Percentiles rank a stretch among this genome's conserved stretches.
These are phyloP conservation scores for Phalloptychus januarius DNA, from an alignment of 2,797 vertebrate genomes.

Conservation along the genomic window DNA sequence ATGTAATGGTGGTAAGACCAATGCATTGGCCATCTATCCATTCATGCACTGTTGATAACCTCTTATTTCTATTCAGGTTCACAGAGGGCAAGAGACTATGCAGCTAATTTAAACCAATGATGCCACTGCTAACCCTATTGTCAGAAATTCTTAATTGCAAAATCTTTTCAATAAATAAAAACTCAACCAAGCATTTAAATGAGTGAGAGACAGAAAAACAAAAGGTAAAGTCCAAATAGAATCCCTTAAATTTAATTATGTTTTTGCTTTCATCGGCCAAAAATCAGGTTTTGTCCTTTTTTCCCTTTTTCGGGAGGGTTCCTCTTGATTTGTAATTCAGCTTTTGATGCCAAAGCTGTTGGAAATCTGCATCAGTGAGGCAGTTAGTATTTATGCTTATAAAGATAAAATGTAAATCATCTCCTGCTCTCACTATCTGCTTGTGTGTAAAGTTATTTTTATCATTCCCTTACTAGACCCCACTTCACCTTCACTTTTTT, in stretches of 20 bases:
- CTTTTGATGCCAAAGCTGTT: constrained; percentile 34
- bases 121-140: not conserved
- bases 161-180: not conserved
- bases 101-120: not conserved
- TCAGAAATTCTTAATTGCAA: not conserved
- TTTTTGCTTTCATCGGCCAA: constrained; percentile 20
- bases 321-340: constrained; percentile 6
- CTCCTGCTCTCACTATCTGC: not conserved
- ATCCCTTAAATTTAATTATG: constrained; percentile 17
- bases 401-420: constrained; percentile 33
- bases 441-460: constrained; percentile 15
- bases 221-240: constrained; percentile 36
- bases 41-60: not conserved
- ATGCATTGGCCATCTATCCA: not conserved
- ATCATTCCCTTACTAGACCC: constrained; percentile 19
- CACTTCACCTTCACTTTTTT: constrained; percentile 33
- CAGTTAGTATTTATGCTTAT: constrained; percentile 44
- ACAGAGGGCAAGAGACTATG: not conserved
- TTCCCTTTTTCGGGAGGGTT: not conserved
- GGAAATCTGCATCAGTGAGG: constrained; percentile 36
- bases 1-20: not conserved
- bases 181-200: not conserved
- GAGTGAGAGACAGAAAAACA: constrained; percentile 17
- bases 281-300: constrained; percentile 23
- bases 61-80: not conserved